These are phyloP conservation scores for Drosophila asahinai DNA, from an alignment of 1,140 invertebrate species.

Conservation along the genomic window DNA sequence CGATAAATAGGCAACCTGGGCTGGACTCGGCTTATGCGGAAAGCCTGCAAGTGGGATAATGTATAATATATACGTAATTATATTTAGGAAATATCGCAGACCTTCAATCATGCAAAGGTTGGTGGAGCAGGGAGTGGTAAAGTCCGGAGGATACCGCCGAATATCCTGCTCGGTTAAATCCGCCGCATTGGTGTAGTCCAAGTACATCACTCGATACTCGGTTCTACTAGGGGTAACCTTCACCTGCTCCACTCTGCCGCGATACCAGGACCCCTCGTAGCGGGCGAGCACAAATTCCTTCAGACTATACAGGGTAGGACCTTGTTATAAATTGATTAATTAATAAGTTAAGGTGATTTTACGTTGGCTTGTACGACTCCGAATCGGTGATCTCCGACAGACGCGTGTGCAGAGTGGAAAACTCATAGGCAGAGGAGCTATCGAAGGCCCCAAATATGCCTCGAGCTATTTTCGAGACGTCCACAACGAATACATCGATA, in stretches of 20 bases:
- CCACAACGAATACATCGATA: slow-evolving; percentile 60
- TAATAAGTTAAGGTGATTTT: slow-evolving; percentile 8
- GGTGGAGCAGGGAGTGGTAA: slow-evolving; percentile 52
- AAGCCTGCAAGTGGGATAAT: slow-evolving; percentile 29
- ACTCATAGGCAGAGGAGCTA: slow-evolving; percentile 16
- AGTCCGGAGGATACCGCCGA: slow-evolving; percentile 63
- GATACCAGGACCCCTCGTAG: slow-evolving; percentile 58
- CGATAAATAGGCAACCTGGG: slow-evolving; percentile 47
- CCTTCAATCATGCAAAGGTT: slow-evolving; percentile 71
- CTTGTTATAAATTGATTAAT: background rate
- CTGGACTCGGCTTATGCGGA: slow-evolving; percentile 37
- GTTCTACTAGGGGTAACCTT: background rate
- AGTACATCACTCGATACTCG: slow-evolving; percentile 48
- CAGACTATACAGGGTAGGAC: slow-evolving; percentile 21
- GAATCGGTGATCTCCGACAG: slow-evolving; percentile 35
- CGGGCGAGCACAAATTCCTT: slow-evolving; percentile 69
- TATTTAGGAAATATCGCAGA: background rate
- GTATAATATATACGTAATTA: background rate
- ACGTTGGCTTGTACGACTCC: slow-evolving; percentile 61
- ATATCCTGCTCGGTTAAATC: slow-evolving; percentile 47
- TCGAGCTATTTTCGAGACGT: slow-evolving; percentile 42
- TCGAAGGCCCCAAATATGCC: slow-evolving; percentile 74
- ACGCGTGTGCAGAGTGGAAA: slow-evolving; percentile 39
- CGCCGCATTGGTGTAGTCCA: slow-evolving; percentile 63
- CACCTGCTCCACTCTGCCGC: slow-evolving; percentile 59